Conservation (phyloP, 2,888 invertebrate genomes). For the Metallyticus violacea region DNA sequence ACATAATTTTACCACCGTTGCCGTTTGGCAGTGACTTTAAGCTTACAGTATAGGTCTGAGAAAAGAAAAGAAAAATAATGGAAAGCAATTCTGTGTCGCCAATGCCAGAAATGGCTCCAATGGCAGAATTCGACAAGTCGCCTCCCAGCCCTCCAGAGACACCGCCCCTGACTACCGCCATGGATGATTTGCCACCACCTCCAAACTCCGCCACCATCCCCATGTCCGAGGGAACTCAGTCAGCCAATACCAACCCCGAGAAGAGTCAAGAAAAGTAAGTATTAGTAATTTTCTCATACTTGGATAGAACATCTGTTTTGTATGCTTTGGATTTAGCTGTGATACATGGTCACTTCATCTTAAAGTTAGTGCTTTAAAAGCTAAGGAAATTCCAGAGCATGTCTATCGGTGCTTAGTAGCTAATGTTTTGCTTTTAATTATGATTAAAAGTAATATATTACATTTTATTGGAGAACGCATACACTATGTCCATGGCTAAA, state of each 20-base stretch:
- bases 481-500: too few relatives aligned
- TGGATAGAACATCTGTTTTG: not conserved
- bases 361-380: too few relatives aligned
- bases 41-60: not conserved
- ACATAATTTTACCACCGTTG: too few relatives aligned
- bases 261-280: slow-evolving; percentile 26
- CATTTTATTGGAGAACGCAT: too few relatives aligned
- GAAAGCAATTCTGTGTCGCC: slow-evolving; percentile 68
- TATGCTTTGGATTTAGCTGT: too few relatives aligned
- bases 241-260: not conserved
- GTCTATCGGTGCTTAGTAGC: too few relatives aligned
- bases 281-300: not conserved
- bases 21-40: not conserved
- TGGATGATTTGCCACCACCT: slow-evolving; percentile 64
- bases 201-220: slow-evolving; percentile 54
- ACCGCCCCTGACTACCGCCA: slow-evolving; percentile 52
- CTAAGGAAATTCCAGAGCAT: too few relatives aligned
- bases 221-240: slow-evolving; percentile 5
- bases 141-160: slow-evolving; percentile 63
- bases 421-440: too few relatives aligned
- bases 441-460: too few relatives aligned
- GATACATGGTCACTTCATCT: too few relatives aligned
- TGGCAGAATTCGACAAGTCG: slow-evolving; percentile 68
- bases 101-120: slow-evolving; percentile 63
- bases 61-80: slow-evolving; percentile 44